Base-by-base conservation (phyloP, 2,888 invertebrate genomes). In the Mythimna ferrago region DNA sequence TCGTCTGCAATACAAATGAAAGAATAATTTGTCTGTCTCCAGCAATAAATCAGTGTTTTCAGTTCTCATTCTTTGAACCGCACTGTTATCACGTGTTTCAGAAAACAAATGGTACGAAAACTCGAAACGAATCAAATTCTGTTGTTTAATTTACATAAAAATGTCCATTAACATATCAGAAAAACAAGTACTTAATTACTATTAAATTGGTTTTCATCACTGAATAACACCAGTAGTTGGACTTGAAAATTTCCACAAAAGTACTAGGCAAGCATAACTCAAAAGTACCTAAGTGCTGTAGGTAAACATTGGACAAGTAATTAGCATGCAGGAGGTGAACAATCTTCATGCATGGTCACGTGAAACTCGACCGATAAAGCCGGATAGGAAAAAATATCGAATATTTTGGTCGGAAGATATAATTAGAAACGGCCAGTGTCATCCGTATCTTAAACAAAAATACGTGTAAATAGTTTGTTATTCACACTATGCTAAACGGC, bases 261-360 rank as follows among this genome's bases (percentile, higher is more conserved):
- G 65, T 76, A 81, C 67, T 16, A 81, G 51, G 72, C 58, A 35
- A 72, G 6, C 73, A 80, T 72, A 60, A 53, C 16, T 41, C 14
- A 10, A 51, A 60, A 21, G 56, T 32, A 51, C 41, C 65, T 32
- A 32, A 9, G 14, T 38, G 56, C 14, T 51, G 21, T 26, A 26
- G 26, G 26, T 19, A 61, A 58, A 64, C 7, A 63, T 57, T 63
- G 19, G 41, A 61, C 60, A 58, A 60, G 19, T 32, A 58, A 70
- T 64, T 64, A 35, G 14, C n/a, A 58, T 53, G 48, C 38, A 21
- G 11, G 38, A 66, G 38, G 21, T 66, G 66, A 53, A 65, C 51
- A 66, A 75, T 66, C 53, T 65, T 41, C 44, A 38, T 21, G 51
- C 11, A 53, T 26, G 16, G 56, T 56, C 26, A 68, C 68, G 54